Evolutionary conservation across 2,888 invertebrate genomes (phyloP), one percentile per base, ranked within the genome.

Genomic region (Cryptocheilus praepositus): DNA sequence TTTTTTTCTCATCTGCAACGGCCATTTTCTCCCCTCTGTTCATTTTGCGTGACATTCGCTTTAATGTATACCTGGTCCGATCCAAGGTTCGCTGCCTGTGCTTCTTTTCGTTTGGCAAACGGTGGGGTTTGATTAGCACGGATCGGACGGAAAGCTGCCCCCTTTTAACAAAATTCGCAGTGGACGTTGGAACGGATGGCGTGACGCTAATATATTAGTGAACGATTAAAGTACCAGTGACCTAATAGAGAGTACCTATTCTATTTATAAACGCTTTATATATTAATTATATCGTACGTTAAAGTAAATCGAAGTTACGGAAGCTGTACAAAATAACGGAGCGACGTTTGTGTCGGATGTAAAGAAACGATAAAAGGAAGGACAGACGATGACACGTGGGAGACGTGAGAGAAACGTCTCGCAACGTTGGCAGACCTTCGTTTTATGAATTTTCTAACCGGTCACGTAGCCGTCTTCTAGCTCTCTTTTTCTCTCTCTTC

Each of bases 201-300:
- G 16, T 22, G 55, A 28, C n/a, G 16, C 16, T 63, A 63, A 44
- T 56, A 44, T 56, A 46, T 54, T 63, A 63, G n/a, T 18, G 51
- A 70, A 62, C 18, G 55, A 60, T 19, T 36, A 43, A 76, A 79
- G 71, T 84, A 84, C 80, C 81, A 79, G 76, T 81, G 82, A 83
- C 80, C 82, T 83, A 83, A 83, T 77, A 77, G 73, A 71, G 75
- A 77, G 69, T 74, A 83, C 76, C 80, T 79, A 81, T 65, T 80
- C 79, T 81, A 80, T 79, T 81, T 79, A 56, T 49, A 64, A 36
- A 71, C 46, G 80, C 81, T 84, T 83, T 77, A 79, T 76, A 77
- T 73, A 28, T 44, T 22, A 19, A 21, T 52, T 22, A 22, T 49
- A 59, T 44, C 19, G 18, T 22, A 45, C 51, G 45, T 64, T 57